phyloP scores from a whole-genome alignment of 2,888 invertebrate genomes.

The Catocala fraxini region DNA sequence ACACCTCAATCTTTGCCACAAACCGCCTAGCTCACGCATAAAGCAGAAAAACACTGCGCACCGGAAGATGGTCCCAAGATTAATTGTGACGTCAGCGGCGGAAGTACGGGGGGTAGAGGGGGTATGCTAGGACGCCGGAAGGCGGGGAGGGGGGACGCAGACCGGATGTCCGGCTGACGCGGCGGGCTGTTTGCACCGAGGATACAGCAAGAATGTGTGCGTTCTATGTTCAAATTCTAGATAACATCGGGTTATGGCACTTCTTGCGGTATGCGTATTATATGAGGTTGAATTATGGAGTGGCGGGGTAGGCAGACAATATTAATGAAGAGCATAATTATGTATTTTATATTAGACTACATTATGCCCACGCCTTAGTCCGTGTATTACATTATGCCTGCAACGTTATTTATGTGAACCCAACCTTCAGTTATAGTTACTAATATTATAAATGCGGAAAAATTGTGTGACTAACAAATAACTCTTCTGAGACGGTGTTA shows the following conservation, averaged over 20 bases:
- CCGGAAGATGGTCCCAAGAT: conserved; percentile 67
- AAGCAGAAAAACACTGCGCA: conserved; percentile 62
- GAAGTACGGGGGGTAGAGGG: conserved; percentile 50
- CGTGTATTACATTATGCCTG: no score
- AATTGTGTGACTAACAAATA: no score
- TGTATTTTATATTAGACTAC: no score
- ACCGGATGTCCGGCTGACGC: conserved; percentile 74
- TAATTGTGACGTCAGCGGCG: conserved; percentile 69
- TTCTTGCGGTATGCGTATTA: conserved; percentile 13
- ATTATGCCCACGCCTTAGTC: no score
- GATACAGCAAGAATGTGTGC: conserved; percentile 45
- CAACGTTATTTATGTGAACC: no score
- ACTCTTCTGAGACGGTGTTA: no score
- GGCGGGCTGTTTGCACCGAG: conserved; percentile 59
- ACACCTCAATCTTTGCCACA: conserved; percentile 34
- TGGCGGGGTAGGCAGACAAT: background rate
- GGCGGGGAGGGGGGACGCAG: conserved; percentile 52
- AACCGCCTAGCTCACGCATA: conserved; percentile 45
- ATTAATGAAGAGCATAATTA: no score
- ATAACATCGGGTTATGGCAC: conserved; percentile 15
- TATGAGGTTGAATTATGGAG: conserved; percentile 13
- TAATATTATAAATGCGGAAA: no score
- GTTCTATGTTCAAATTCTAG: conserved; percentile 23
- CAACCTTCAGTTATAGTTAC: no score
- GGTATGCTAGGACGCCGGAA: conserved; percentile 44